phyloP scores from a whole-genome alignment of 2,888 invertebrate genomes.

The Drosophila fungiperda region DNA sequence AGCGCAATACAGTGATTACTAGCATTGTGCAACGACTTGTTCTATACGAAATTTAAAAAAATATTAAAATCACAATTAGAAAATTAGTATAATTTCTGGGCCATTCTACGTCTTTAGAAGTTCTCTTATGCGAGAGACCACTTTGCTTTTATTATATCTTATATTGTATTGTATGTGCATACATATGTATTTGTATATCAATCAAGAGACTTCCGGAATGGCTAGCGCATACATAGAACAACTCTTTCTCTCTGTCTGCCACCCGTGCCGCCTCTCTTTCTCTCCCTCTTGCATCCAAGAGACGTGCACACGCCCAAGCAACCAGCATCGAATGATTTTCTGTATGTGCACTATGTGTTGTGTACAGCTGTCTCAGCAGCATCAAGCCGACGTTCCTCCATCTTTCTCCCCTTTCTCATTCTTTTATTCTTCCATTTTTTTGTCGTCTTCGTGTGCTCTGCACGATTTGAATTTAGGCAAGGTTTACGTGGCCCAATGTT shows the following conservation, averaged over 20 bases:
- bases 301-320: conserved; percentile 59
- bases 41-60: neutral
- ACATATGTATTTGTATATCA: conserved; percentile 33
- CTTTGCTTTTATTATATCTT: neutral
- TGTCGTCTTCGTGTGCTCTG: conserved; percentile 1
- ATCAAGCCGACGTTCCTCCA: neutral
- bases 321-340: conserved; percentile 63
- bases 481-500: conserved; percentile 55
- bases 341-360: conserved; percentile 40
- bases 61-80: neutral
- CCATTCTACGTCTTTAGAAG: neutral
- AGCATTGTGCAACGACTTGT: neutral
- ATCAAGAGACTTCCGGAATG: conserved; percentile 55
- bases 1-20: conserved; percentile 5
- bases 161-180: neutral
- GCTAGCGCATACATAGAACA: conserved; percentile 16
- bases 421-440: neutral
- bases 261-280: conserved; percentile 2
- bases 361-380: conserved; percentile 15
- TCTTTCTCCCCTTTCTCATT: neutral
- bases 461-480: conserved; percentile 25
- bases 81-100: neutral
- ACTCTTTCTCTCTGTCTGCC: conserved; percentile 1
- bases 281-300: neutral
- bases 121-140: neutral